Evolutionary conservation across 2,113 vertebrate species (phyloP), one percentile per base, ranked within the genome.

Genomic region (Bujurquina vittata): DNA sequence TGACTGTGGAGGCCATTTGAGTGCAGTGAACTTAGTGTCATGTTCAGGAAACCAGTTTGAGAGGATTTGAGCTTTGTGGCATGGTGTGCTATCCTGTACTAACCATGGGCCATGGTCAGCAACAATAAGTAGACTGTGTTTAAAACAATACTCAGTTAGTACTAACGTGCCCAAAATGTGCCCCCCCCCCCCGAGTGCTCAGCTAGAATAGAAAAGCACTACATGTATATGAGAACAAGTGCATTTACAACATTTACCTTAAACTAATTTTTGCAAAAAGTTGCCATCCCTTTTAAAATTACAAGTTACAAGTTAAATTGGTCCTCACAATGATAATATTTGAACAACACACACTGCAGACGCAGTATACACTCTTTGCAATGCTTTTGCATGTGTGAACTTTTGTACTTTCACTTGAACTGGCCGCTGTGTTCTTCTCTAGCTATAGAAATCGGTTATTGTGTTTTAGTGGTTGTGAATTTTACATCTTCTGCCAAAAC

Each of bases 401-500:
- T 62, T 80, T 84, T 78, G 77, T 84, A 23, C 82, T 81, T 78
- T 55, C 43, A 22, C 57, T 79, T 88, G 79, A 88, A 61, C 86
- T 40, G 75, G 74, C 84, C 3, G 2, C 72, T 67, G 67, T 77
- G 62, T 85, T 79, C 65, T 73, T 78, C 75, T 79, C 31, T 40
- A 75, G 79, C 85, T 77, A 12, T 46, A 58, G 89, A 80, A 46
- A 79, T 60, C 1, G 0, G 59, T 79, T 77, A 46, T 88, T 79
- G 75, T 90, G 72, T 83, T 93, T 91, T 92, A 91, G 84, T 90
- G 74, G 85, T 90, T 92, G 91, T 88, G 88, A 93, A 74, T 86
- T 87, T 89, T 87, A 79, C 62, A 74, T 77, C 65, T 77, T 5
- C 11, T 49, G 91, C 93, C 93, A 94, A 89, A 92, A 87, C 9